phyloP scores from a whole-genome alignment of 1,140 invertebrate genomes.

The Psilanteris sp. region DNA sequence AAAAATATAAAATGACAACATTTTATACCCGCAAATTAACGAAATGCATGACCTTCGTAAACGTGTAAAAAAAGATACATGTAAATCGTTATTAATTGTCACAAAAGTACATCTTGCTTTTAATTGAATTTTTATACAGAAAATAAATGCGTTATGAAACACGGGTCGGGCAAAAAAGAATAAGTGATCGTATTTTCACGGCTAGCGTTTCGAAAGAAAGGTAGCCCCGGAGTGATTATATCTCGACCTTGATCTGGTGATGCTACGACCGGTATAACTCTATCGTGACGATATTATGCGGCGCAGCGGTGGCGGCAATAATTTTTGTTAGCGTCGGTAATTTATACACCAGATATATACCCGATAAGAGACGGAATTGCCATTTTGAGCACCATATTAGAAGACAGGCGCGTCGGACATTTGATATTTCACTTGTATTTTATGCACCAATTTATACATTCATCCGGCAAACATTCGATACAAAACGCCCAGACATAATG shows the following conservation, averaged over 20 bases:
- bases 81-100: too few species aligned
- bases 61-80: too few species aligned
- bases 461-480: constrained; percentile 28
- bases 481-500: constrained; percentile 36
- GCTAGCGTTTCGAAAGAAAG: constrained; percentile 46
- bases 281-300: constrained; percentile 60
- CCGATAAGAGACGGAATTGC: constrained; percentile 55
- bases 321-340: constrained; percentile 62
- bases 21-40: too few species aligned
- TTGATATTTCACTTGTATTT: constrained; percentile 63
- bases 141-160: constrained; percentile 44
- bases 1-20: too few species aligned
- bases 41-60: too few species aligned
- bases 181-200: constrained; percentile 53
- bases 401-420: constrained; percentile 55
- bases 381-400: constrained; percentile 62
- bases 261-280: constrained; percentile 61
- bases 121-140: constrained; percentile 47
- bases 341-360: constrained; percentile 57
- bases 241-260: constrained; percentile 62
- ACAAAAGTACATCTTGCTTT: too few species aligned
- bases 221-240: constrained; percentile 50
- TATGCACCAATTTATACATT: constrained; percentile 51
- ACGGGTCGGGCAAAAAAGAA: too few species aligned
- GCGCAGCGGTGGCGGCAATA: constrained; percentile 59